Conservation (phyloP, 1,140 invertebrate species). For the Pogonomyrmex barbatus region DNA sequence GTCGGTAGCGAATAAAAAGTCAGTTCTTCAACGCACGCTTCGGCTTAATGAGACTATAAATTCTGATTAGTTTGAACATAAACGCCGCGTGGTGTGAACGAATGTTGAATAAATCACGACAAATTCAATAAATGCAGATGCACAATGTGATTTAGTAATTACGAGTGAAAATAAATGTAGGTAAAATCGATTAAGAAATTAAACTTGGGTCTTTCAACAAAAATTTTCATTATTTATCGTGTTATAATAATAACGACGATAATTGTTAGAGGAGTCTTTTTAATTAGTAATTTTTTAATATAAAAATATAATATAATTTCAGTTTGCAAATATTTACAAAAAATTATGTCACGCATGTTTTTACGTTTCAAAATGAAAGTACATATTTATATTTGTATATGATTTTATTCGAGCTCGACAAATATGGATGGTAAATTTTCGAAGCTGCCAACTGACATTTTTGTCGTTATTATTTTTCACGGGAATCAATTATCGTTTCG, state of each 20-base stretch:
- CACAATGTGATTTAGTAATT: conserved; percentile 6
- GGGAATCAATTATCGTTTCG: neutral
- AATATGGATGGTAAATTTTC: neutral
- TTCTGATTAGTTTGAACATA: conserved; percentile 16
- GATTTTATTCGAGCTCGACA: neutral
- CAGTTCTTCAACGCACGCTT: neutral
- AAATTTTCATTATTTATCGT: neutral
- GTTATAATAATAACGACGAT: neutral
- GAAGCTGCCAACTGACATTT: neutral
- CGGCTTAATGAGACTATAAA: conserved; percentile 11
- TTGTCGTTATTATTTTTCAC: neutral
- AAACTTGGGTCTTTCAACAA: neutral
- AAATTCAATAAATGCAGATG: neutral
- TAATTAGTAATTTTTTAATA: neutral
- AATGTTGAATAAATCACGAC: neutral
- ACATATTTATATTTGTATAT: neutral
- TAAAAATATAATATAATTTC: neutral
- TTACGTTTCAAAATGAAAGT: neutral
- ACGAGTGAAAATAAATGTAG: neutral
- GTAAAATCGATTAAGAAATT: neutral
- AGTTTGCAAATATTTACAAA: too few species aligned
- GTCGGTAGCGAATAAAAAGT: conserved; percentile 39
- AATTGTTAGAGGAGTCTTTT: neutral
- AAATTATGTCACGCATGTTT: neutral
- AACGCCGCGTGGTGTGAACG: conserved; percentile 13